Conservation (phyloP, 2,113 vertebrate species). For the Catharus fuscescens region DNA sequence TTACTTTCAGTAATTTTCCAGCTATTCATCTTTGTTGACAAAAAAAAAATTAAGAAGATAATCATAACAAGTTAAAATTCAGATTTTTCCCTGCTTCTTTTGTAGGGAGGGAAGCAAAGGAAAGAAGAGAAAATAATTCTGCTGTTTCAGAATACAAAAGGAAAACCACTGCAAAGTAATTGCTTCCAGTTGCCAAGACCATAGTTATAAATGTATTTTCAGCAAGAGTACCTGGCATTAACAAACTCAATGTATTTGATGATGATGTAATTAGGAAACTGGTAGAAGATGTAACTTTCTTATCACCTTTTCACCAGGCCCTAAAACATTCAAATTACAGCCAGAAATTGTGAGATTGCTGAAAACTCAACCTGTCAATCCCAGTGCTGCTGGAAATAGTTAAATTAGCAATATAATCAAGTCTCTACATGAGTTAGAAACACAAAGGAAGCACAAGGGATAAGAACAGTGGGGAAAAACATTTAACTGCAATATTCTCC, state of each 20-base stretch:
- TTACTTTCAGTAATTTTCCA: background rate
- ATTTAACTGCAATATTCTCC: background rate
- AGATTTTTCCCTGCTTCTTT: background rate
- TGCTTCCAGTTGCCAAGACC: background rate
- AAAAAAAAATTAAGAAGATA: background rate
- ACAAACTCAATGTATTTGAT: constrained; percentile 10
- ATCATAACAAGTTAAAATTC: background rate
- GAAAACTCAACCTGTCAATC: constrained; percentile 40
- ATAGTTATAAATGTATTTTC: background rate
- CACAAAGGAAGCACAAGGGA: background rate
- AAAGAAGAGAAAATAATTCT: background rate
- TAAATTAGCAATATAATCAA: constrained; percentile 25
- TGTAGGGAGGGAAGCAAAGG: background rate
- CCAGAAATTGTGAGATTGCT: constrained; percentile 32
- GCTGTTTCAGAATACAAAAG: constrained; percentile 4
- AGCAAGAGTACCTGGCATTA: constrained; percentile 12
- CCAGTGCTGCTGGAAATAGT: background rate
- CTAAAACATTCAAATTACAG: constrained; percentile 46
- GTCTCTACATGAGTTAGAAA: background rate
- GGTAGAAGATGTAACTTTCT: constrained; percentile 29
- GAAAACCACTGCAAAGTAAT: constrained; percentile 1
- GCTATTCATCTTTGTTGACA: background rate
- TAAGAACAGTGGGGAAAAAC: background rate
- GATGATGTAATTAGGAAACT: constrained; percentile 36
- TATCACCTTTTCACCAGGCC: constrained; percentile 35